Evolutionary conservation across 2,888 invertebrate species (phyloP).

Genomic region (Mesochorus sp.): DNA sequence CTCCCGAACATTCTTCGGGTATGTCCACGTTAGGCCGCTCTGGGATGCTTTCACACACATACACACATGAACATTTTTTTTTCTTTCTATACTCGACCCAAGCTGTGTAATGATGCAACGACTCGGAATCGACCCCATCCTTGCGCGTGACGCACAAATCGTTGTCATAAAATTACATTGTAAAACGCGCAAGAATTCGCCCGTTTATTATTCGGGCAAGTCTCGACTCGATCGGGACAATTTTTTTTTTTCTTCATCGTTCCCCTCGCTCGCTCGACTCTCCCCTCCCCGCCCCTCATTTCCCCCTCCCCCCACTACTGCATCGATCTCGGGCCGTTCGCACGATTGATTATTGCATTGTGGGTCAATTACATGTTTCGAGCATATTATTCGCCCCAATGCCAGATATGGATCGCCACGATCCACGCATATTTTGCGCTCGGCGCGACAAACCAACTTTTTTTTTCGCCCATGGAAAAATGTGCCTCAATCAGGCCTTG

Average conservation of each 20-base stretch:
- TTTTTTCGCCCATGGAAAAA: background rate
- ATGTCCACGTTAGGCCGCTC: background rate
- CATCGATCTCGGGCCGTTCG: constrained; percentile 51
- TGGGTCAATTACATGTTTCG: constrained; percentile 58
- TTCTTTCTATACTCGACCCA: constrained; percentile 9
- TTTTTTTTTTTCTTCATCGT: background rate
- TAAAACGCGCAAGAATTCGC: constrained; percentile 46
- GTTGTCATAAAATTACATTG: constrained; percentile 60
- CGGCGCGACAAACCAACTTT: constrained; percentile 40
- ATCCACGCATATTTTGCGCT: constrained; percentile 36
- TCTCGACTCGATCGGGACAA: constrained; percentile 20
- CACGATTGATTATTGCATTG: constrained; percentile 58
- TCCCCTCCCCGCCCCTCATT: background rate
- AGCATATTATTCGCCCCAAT: constrained; percentile 34
- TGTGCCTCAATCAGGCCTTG: background rate
- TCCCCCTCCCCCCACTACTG: constrained; percentile 2
- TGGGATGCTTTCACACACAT: constrained; percentile 15
- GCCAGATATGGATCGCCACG: constrained; percentile 40
- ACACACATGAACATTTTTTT: constrained; percentile 45
- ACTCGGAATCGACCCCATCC: constrained; percentile 50
- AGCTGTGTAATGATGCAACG: constrained; percentile 63
- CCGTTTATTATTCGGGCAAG: constrained; percentile 17
- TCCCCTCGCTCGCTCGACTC: constrained; percentile 3
- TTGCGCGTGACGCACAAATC: constrained; percentile 55
- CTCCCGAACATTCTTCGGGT: background rate